A percentile compares a stretch with the other conserved stretches of the same genome.
phyloP scores from a whole-genome alignment of 2,888 invertebrate species.

The Hyppa rectilinea region DNA sequence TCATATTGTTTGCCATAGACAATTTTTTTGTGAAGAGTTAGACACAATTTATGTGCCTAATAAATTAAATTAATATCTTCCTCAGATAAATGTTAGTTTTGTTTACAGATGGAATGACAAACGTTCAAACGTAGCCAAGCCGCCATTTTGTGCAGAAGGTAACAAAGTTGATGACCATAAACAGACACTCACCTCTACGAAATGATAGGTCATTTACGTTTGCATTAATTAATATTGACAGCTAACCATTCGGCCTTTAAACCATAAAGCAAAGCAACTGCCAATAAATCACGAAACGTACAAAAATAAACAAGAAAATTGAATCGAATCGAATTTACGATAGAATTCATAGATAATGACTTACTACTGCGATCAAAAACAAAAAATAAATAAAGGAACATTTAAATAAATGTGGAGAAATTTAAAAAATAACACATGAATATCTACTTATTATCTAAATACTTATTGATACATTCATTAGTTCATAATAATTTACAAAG shows the following conservation, averaged over 20 bases:
- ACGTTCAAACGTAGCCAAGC: constrained; percentile 24
- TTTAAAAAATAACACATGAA: not conserved
- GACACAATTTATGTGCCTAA: not conserved
- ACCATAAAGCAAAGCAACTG: not conserved
- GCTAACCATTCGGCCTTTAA: constrained; percentile 20
- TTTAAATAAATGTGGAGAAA: not conserved
- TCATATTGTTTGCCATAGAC: too few species aligned
- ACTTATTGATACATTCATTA: not conserved
- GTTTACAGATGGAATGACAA: constrained; percentile 21
- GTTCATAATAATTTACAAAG: not conserved
- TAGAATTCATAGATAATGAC: too few species aligned
- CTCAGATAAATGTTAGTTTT: not conserved
- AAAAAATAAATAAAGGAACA: not conserved
- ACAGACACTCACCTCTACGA: constrained; percentile 6
- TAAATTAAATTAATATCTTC: constrained; percentile 13
- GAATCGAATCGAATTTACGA: not conserved
- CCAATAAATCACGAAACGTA: constrained; percentile 12
- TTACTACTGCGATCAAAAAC: too few species aligned
- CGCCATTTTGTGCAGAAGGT: constrained; percentile 33
- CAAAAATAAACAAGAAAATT: not conserved
- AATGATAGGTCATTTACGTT: constrained; percentile 32
- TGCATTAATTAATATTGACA: constrained; percentile 20
- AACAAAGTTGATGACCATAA: constrained; percentile 35
- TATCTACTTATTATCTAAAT: too few species aligned
- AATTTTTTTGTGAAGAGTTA: too few species aligned